Conservation (phyloP, 2,113 vertebrate species). For the Ochotona curzoniae region DNA sequence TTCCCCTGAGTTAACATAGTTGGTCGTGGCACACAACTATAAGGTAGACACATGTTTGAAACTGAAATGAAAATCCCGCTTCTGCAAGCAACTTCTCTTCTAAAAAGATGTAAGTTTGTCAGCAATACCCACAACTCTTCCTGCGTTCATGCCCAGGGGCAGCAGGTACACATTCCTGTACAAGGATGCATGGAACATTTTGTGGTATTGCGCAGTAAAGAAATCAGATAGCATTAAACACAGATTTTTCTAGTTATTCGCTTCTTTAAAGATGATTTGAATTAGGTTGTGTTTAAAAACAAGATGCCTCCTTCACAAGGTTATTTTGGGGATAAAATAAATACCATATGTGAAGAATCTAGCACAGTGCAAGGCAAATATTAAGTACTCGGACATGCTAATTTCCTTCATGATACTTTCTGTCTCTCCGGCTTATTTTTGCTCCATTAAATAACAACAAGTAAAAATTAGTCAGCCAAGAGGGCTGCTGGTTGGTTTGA, state of each 20-base stretch:
- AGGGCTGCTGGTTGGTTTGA: not conserved
- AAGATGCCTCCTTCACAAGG: not conserved
- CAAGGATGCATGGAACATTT: not conserved
- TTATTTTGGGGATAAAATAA: slow-evolving; percentile 35
- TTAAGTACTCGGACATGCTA: not conserved
- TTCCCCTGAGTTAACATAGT: not conserved
- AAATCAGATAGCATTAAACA: not conserved
- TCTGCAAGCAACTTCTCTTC: not conserved
- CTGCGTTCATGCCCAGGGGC: not conserved
- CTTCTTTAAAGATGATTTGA: slow-evolving; percentile 10
- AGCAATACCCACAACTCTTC: not conserved
- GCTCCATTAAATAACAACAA: not conserved
- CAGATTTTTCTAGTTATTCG: not conserved
- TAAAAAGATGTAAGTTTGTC: not conserved
- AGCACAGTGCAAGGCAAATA: not conserved
- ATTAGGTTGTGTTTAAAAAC: slow-evolving; percentile 39
- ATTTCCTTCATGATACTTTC: not conserved
- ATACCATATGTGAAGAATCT: not conserved
- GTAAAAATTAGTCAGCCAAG: not conserved
- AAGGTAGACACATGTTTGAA: not conserved
- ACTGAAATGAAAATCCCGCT: not conserved
- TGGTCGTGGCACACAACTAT: not conserved
- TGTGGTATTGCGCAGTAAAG: not conserved
- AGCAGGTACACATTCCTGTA: not conserved
- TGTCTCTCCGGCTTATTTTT: not conserved